Evolutionary conservation across 2,888 invertebrate species (phyloP), one percentile per base, ranked within the genome.

Genomic region (Parapristionchus giblindavisi): DNA sequence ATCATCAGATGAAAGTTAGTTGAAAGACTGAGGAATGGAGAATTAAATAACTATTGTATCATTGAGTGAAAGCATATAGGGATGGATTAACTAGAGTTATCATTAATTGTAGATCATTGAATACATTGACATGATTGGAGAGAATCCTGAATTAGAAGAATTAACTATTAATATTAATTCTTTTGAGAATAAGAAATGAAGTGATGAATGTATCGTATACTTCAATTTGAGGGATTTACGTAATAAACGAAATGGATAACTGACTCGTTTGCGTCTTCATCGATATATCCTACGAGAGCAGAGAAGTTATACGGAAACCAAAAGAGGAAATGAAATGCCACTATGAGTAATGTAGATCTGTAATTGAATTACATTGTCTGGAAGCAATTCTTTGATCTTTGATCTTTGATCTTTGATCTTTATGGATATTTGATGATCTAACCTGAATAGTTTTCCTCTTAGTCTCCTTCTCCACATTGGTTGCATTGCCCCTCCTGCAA

Each of bases 41-140:
- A n/a, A n/a, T n/a, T n/a, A n/a, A n/a, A n/a, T n/a, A n/a, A n/a
- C n/a, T n/a, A n/a, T n/a, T n/a, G n/a, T n/a, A n/a, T n/a, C n/a
- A 38, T 29, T 66, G 58, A 17, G 79, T 73, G 60, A 87, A 85
- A 21, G 86, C 87, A 77, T 87, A 87, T 21, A 87, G 78, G 77
- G 87, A 87, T 24, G 87, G 87, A 76, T 87, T 87, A 77, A 87
- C 84, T 52, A 87, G 78, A 0, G 84, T 82, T 77, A 87, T 87
- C 63, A 87, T 78, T 52, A 87, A 78, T 77, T 87, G 87, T 56
- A 87, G 73, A 63, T 87, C 85, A 70, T 87, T 87, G 78, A 87
- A 82, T 40, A 86, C 79, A 73, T 87, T 85, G 58, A 80, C 83
- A 51, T 85, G 80, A 27, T 77, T 78, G 56, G 77, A 77, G 56